A percentile compares a stretch with the other conserved stretches of the same genome.
Conservation (phyloP, 2,797 vertebrate genomes). For the Spinibarbus caldwelli region DNA sequence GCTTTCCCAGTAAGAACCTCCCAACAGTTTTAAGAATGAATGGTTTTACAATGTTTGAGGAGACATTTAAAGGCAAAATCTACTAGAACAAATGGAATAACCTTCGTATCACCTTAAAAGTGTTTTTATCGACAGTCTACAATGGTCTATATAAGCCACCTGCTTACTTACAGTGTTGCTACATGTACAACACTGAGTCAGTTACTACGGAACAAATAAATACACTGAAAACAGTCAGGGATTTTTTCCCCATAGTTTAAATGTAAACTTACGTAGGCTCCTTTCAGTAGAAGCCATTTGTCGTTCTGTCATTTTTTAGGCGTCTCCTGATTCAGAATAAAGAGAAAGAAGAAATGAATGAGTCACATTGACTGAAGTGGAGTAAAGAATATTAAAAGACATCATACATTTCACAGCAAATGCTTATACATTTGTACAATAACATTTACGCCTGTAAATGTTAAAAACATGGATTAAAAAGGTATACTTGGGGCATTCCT, state of each 20-base stretch:
- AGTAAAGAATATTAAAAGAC: neutral
- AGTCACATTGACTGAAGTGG: neutral
- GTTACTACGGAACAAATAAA: neutral
- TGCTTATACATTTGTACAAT: neutral
- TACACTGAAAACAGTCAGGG: neutral
- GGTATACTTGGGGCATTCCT: neutral
- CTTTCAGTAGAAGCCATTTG: conserved; percentile 72
- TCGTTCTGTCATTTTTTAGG: conserved; percentile 64
- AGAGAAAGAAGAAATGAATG: neutral
- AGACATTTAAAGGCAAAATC: neutral
- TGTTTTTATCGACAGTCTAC: neutral
- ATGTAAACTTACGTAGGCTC: conserved; percentile 71
- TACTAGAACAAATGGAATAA: neutral
- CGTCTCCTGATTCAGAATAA: conserved; percentile 56
- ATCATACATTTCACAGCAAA: neutral
- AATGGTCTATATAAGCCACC: neutral
- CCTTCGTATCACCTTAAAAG: neutral
- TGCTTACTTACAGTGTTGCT: neutral
- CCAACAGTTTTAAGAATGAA: neutral
- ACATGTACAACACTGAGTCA: neutral
- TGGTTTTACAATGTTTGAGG: neutral
- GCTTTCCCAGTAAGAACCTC: neutral
- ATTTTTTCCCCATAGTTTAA: neutral
- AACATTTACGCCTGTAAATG: neutral
- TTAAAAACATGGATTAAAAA: neutral